phyloP scores from a whole-genome alignment of 2,113 vertebrate species.

The Pluvialis apricaria region DNA sequence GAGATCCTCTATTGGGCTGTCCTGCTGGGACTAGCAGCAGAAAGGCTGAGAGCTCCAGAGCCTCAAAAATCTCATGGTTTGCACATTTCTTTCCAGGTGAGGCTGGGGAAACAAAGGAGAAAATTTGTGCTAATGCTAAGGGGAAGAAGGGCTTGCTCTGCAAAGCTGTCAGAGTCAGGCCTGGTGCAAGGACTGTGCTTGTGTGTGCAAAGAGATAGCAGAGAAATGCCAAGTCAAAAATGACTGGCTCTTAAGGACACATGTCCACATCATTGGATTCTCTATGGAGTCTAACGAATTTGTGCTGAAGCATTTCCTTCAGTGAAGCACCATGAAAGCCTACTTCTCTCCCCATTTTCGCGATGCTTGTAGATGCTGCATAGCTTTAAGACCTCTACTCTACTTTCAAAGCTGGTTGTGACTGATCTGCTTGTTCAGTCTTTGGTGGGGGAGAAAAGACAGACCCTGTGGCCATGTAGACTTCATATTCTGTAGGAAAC shows the following conservation, averaged over 20 bases:
- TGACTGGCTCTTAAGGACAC: not conserved
- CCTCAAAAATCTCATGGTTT: not conserved
- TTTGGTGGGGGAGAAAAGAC: not conserved
- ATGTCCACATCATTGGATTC: not conserved
- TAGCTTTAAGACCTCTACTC: not conserved
- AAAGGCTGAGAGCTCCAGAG: not conserved
- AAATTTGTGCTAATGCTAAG: not conserved
- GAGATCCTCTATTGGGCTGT: not conserved
- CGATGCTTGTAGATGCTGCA: no score
- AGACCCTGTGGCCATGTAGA: not conserved
- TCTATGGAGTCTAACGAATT: not conserved
- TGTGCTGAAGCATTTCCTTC: not conserved
- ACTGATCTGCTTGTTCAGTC: not conserved
- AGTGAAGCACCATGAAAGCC: not conserved
- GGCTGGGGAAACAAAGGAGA: not conserved
- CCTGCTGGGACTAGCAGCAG: not conserved
- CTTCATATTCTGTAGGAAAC: not conserved
- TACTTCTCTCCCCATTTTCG: not conserved
- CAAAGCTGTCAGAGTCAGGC: no score
- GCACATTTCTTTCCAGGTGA: not conserved
- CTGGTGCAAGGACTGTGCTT: not conserved
- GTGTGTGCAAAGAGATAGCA: not conserved
- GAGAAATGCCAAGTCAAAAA: not conserved
- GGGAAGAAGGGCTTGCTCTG: not conserved
- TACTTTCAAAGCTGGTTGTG: not conserved